A percentile compares a stretch with the other conserved stretches of the same genome.
Evolutionary conservation across 2,797 vertebrate species (phyloP).

Genomic region (Lepus townsendii): DNA sequence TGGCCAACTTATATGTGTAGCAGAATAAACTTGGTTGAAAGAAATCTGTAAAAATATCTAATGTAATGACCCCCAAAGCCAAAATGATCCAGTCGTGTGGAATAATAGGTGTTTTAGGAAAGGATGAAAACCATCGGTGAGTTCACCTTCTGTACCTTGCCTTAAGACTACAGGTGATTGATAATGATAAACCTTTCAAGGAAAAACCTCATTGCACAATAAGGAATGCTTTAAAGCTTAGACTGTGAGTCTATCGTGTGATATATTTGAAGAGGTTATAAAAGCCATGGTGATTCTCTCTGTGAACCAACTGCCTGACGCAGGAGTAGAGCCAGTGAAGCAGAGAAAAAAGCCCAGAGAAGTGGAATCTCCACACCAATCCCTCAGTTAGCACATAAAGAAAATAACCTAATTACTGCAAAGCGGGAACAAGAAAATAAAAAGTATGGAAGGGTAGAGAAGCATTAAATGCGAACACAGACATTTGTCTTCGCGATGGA

Average conservation of each 20-base stretch:
- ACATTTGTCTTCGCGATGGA: conserved; percentile 51
- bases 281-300: conserved; percentile 45
- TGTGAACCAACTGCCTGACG: conserved; percentile 6
- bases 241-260: conserved; percentile 17
- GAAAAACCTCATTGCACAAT: background rate
- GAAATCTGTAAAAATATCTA: background rate
- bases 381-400: conserved; percentile 63
- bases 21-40: conserved; percentile 33
- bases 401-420: conserved; percentile 73
- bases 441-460: conserved; percentile 64
- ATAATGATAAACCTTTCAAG: conserved; percentile 59
- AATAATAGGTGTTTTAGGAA: background rate
- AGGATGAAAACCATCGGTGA: background rate
- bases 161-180: background rate
- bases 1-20: conserved; percentile 20
- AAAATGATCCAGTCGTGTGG: background rate
- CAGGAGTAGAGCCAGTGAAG: conserved; percentile 46
- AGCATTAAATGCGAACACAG: conserved; percentile 64
- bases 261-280: conserved; percentile 53
- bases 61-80: background rate
- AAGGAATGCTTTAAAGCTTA: conserved; percentile 41
- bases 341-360: conserved; percentile 66
- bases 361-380: conserved; percentile 48
- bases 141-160: background rate
- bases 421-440: conserved; percentile 10